Evolutionary conservation across 2,888 invertebrate genomes (phyloP), one percentile per base, ranked within the genome.

Genomic region (Hedychridium roseum): DNA sequence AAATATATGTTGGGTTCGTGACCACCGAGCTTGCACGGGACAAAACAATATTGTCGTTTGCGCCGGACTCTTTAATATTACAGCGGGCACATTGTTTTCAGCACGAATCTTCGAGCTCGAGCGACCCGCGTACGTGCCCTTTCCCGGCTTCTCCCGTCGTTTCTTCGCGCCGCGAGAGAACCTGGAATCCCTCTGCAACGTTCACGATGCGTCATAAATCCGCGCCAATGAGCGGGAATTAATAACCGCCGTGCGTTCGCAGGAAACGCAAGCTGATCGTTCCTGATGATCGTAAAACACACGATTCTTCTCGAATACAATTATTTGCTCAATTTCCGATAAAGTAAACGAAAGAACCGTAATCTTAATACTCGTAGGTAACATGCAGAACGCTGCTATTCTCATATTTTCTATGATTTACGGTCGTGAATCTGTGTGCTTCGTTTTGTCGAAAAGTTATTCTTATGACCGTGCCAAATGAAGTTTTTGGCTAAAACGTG

Each of bases 1-100:
- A 62, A 53, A 51, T 46, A 57, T 11, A n/a, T 30, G 11, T 23
- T 9, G 41, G 54, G 67, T 68, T 69, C 68, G 69, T 68, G 68
- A 69, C 68, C 64, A 57, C 44, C 55, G 64, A 51, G 56, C 59
- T 42, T 18, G 21, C 37, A 44, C 59, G 57, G 71, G 68, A 73
- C 70, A 70, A 74, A 76, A 76, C 74, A 73, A 74, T 73, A 68
- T 75, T 70, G 68, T 71, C 71, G 69, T 52, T 50, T 34, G 39
- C 43, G 45, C 45, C 41, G 52, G 54, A 49, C 59, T 59, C 61
- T 53, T 65, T 64, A 60, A 64, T 69, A 69, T 69, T 73, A 68
- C 66, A 66, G 60, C 49, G 53, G 36, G 28, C 21, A 68, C 70
- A 74, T 76, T 76, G 75, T 76, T 75, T 70, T 58, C 54, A 64